Percentiles rank a stretch among this genome's conserved stretches.
These are phyloP conservation scores for Stratiolaelaps scimitus DNA, from an alignment of 1,140 invertebrate genomes.

Conservation along the genomic window DNA sequence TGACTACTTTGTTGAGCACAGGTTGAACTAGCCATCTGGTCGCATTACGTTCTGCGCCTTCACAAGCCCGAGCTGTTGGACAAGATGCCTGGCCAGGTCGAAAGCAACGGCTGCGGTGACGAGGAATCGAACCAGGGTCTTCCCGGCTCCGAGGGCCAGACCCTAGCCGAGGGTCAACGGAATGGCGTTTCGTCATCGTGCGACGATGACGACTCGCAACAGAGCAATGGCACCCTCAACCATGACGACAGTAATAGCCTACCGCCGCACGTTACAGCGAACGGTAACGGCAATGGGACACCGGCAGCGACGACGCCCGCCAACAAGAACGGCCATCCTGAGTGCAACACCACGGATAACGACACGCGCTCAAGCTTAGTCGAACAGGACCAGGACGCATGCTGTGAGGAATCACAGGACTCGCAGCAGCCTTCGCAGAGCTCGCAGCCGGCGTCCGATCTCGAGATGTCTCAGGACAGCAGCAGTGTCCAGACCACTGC, in stretches of 20 bases:
- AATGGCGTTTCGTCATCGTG: slow-evolving; percentile 26
- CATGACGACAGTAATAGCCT: slow-evolving; percentile 24
- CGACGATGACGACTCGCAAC: slow-evolving; percentile 19
- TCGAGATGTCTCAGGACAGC: slow-evolving; percentile 22
- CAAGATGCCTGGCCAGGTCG: slow-evolving; percentile 49
- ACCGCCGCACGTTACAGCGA: background rate
- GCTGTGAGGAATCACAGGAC: too few relatives aligned
- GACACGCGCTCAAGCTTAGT: slow-evolving; percentile 21
- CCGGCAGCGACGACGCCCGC: background rate
- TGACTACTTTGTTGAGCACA: background rate
- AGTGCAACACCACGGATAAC: slow-evolving; percentile 23
- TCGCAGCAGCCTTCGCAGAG: too few relatives aligned
- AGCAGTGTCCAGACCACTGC: background rate
- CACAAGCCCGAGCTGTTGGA: slow-evolving; percentile 66
- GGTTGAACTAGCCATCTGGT: slow-evolving; percentile 69
- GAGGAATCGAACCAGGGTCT: slow-evolving; percentile 20
- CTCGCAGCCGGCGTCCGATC: slow-evolving; percentile 14
- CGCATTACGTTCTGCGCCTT: slow-evolving; percentile 69
- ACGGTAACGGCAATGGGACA: slow-evolving; percentile 12
- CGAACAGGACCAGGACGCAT: slow-evolving; percentile 1
- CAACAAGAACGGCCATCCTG: slow-evolving; percentile 15
- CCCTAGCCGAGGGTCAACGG: background rate
- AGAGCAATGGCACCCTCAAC: slow-evolving; percentile 11
- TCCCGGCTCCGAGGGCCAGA: too few relatives aligned
- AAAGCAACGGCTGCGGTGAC: slow-evolving; percentile 16